Evolutionary conservation across 2,797 vertebrate species (phyloP).

Genomic region (Malacoctenus gilli): DNA sequence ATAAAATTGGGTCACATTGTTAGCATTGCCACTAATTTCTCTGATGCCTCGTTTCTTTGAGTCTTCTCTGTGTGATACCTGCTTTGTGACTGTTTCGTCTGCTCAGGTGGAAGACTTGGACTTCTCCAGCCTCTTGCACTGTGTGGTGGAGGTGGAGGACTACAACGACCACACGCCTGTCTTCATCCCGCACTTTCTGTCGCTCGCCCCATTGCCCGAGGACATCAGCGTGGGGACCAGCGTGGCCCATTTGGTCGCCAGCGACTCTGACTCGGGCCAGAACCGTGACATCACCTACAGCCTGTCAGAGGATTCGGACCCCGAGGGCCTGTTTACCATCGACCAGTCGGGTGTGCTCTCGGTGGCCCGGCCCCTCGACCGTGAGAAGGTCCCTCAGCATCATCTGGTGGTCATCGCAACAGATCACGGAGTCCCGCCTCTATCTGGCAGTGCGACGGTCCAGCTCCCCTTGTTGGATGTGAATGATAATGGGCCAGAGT

Average conservation of each 20-base stretch:
- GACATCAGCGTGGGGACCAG: constrained; percentile 83
- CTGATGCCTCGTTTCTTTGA: too few species aligned
- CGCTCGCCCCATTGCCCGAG: constrained; percentile 83
- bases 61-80: too few species aligned
- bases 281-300: constrained; percentile 87
- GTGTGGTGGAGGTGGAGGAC: constrained; percentile 88
- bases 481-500: constrained; percentile 89
- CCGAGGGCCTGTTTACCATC: constrained; percentile 80
- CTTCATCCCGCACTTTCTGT: constrained; percentile 85
- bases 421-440: constrained; percentile 83
- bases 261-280: constrained; percentile 86
- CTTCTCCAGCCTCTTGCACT: constrained; percentile 85
- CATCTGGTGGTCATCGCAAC: constrained; percentile 84
- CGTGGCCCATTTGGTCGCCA: constrained; percentile 82
- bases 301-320: constrained; percentile 83
- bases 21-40: too few species aligned
- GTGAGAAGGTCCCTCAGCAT: constrained; percentile 82
- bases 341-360: constrained; percentile 83
- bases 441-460: constrained; percentile 85
- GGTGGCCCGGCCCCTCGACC: constrained; percentile 83
- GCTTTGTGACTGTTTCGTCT: background rate
- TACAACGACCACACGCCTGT: constrained; percentile 89
- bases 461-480: constrained; percentile 86
- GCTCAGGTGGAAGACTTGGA: constrained; percentile 86
- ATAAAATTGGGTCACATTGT: too few species aligned